Evolutionary conservation across 2,113 vertebrate species (phyloP).

Genomic region (Sander lucioperca): DNA sequence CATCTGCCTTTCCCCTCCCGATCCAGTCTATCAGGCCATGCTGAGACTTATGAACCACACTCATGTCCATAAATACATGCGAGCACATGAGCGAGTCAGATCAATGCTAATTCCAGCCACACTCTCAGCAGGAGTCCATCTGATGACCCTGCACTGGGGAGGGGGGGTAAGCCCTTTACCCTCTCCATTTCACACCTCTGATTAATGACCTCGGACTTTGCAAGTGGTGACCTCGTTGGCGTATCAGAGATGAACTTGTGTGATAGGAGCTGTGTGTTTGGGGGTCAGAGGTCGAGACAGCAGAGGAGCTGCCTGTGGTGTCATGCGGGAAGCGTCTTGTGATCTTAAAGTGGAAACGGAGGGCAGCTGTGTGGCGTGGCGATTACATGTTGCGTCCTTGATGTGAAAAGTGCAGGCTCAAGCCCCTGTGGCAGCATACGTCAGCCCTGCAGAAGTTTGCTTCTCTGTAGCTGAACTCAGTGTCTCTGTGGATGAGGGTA

Average conservation of each 20-base stretch:
- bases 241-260: constrained; percentile 27
- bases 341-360: background rate
- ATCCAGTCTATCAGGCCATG: background rate
- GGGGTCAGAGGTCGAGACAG: constrained; percentile 40
- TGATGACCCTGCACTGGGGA: constrained; percentile 15
- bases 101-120: constrained; percentile 56
- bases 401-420: constrained; percentile 4
- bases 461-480: constrained; percentile 1
- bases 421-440: background rate
- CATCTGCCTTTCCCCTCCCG: background rate
- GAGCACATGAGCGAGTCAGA: constrained; percentile 28
- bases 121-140: constrained; percentile 47
- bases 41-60: constrained; percentile 16
- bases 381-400: constrained; percentile 1
- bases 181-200: constrained; percentile 31
- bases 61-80: constrained; percentile 47
- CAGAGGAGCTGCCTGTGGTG: background rate
- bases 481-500: background rate
- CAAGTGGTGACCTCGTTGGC: constrained; percentile 19
- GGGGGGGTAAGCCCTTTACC: background rate
- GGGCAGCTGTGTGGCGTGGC: background rate
- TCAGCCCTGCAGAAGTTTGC: background rate
- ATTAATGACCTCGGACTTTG: constrained; percentile 58
- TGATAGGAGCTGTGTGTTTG: constrained; percentile 15
- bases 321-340: background rate